A percentile compares a stretch with the other conserved stretches of the same genome.
Conservation (phyloP, 2,797 vertebrate genomes). For the Agapornis canus region DNA sequence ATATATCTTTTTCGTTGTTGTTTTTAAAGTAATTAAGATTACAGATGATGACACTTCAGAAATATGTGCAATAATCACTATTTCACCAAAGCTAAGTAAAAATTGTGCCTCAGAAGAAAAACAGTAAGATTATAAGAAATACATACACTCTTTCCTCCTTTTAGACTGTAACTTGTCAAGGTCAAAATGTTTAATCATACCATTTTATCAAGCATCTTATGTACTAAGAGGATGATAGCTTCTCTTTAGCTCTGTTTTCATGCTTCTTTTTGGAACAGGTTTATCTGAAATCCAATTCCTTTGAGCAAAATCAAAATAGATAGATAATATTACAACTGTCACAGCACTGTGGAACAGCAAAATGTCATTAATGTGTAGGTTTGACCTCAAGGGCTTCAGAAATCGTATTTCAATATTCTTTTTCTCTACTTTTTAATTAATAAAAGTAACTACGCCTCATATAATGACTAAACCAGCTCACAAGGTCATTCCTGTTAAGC, state of each 20-base stretch:
- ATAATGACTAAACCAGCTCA: not conserved
- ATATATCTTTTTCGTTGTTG: fast-evolving
- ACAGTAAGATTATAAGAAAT: not conserved
- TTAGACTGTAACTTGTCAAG: not conserved
- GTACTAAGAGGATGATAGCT: not conserved
- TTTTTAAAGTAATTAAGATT: constrained; percentile 1
- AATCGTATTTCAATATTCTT: constrained; percentile 14
- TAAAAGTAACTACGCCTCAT: not conserved
- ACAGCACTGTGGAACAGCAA: not conserved
- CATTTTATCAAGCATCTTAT: not conserved
- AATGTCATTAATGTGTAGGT: not conserved
- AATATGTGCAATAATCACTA: not conserved
- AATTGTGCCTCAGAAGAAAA: not conserved
- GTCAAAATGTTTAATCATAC: constrained; percentile 4
- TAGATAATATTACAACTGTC: constrained; percentile 2
- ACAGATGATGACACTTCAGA: not conserved
- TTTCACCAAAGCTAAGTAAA: not conserved
- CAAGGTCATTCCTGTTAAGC: not conserved
- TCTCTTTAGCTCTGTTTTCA: not conserved
- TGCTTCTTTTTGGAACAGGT: constrained; percentile 1
- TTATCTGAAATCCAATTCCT: constrained; percentile 39
- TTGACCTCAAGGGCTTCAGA: constrained; percentile 22
- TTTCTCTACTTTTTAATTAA: constrained; percentile 18
- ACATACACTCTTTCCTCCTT: not conserved
- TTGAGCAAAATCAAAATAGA: constrained; percentile 3